Percentiles rank a stretch among this genome's conserved stretches.
These are phyloP conservation scores for Falco novaeseelandiae DNA, from an alignment of 2,797 vertebrate species.

Conservation along the genomic window DNA sequence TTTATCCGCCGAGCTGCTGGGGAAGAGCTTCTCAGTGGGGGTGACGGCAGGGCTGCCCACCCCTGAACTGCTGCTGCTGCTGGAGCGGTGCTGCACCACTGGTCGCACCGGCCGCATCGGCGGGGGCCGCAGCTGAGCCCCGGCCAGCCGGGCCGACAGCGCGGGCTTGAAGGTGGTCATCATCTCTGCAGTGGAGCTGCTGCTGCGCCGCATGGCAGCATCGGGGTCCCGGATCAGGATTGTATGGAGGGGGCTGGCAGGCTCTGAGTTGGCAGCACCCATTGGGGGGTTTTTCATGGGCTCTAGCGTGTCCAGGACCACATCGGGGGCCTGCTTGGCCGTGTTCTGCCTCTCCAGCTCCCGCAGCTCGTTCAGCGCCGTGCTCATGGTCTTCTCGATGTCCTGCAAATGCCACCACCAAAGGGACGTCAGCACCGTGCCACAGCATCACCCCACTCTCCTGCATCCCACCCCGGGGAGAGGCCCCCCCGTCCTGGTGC, in stretches of 20 bases:
- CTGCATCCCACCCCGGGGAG: accelerated
- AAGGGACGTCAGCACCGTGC: background rate
- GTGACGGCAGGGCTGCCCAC: slow-evolving; percentile 90
- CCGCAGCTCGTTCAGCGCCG: slow-evolving; percentile 90
- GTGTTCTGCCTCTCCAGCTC: slow-evolving; percentile 95
- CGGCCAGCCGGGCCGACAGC: slow-evolving; percentile 84
- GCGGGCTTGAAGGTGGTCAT: slow-evolving; percentile 95
- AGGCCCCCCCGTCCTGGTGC: accelerated
- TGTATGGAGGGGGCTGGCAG: slow-evolving; percentile 91
- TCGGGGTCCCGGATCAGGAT: slow-evolving; percentile 93
- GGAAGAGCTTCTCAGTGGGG: slow-evolving; percentile 90
- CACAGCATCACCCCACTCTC: accelerated
- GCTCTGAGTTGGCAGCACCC: slow-evolving; percentile 83
- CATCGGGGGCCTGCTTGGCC: slow-evolving; percentile 92
- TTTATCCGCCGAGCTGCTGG: slow-evolving; percentile 82
- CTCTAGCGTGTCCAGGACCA: slow-evolving; percentile 94
- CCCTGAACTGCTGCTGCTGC: slow-evolving; percentile 91
- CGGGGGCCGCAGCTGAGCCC: slow-evolving; percentile 86
- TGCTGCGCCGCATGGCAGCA: slow-evolving; percentile 88
- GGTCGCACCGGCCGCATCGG: slow-evolving; percentile 87
- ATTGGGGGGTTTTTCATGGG: slow-evolving; percentile 87
- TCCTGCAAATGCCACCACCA: slow-evolving; percentile 76
- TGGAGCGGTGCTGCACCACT: slow-evolving; percentile 87
- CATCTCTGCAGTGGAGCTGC: slow-evolving; percentile 90
- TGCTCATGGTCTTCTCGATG: slow-evolving; percentile 98